Percentiles rank a stretch among this genome's conserved stretches.
Evolutionary conservation across 2,888 invertebrate genomes (phyloP).

Genomic region (Stenichneumon culpator): DNA sequence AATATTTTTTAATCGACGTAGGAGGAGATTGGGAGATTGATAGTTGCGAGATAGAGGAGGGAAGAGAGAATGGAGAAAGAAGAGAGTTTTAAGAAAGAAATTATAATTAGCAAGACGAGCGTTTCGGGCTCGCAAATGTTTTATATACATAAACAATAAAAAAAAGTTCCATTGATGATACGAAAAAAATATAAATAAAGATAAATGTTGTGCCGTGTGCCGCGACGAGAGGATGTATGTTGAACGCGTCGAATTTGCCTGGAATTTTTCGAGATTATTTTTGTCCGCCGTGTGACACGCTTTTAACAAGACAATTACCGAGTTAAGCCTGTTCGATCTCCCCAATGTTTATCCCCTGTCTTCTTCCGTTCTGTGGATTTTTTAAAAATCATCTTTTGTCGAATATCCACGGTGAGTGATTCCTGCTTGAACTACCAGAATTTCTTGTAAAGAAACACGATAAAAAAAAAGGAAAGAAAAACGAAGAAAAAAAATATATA

Average conservation of each 20-base stretch:
- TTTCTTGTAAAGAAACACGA: slow-evolving; percentile 45
- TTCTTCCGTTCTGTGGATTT: not conserved
- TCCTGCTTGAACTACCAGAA: slow-evolving; percentile 47
- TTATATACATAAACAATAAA: slow-evolving; percentile 46
- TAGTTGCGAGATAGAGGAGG: not conserved
- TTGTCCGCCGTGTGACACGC: slow-evolving; percentile 66
- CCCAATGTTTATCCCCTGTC: not conserved
- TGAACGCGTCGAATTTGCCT: slow-evolving; percentile 64
- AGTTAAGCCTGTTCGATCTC: slow-evolving; percentile 29
- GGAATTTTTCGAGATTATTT: slow-evolving; percentile 74
- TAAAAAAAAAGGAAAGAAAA: slow-evolving; percentile 2
- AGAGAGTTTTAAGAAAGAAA: slow-evolving; percentile 38
- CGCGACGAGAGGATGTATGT: slow-evolving; percentile 39
- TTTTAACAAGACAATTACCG: slow-evolving; percentile 54
- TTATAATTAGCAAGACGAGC: slow-evolving; percentile 51
- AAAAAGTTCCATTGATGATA: slow-evolving; percentile 46
- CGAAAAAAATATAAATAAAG: slow-evolving; percentile 43
- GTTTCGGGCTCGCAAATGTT: slow-evolving; percentile 37
- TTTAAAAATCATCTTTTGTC: slow-evolving; percentile 9
- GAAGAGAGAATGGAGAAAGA: slow-evolving; percentile 28
- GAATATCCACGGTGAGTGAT: slow-evolving; percentile 54
- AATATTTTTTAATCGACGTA: slow-evolving; percentile 75
- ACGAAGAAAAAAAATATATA: not conserved
- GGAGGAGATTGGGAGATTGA: slow-evolving; percentile 35
- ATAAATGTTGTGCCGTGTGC: slow-evolving; percentile 51